These are phyloP conservation scores for Donacobius atricapilla DNA, from an alignment of 2,113 vertebrate genomes.

Conservation along the genomic window DNA sequence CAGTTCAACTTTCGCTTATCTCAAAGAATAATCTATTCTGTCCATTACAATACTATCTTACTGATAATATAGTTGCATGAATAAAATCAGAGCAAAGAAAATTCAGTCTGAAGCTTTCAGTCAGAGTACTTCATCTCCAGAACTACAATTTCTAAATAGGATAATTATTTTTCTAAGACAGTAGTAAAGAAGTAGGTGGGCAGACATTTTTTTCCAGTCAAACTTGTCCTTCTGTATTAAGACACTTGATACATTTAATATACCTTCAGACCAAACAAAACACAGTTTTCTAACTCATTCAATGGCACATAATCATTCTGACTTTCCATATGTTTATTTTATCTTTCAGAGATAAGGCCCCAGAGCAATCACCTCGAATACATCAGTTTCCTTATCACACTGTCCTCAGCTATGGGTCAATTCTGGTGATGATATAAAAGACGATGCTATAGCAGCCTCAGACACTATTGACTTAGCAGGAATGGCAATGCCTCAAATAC, in stretches of 20 bases:
- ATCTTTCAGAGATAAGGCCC: background rate
- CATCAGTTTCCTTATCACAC: background rate
- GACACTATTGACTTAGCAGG: background rate
- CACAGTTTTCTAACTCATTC: background rate
- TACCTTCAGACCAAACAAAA: background rate
- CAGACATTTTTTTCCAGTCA: background rate
- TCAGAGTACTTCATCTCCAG: background rate
- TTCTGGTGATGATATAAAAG: background rate
- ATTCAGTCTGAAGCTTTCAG: background rate
- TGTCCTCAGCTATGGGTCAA: background rate
- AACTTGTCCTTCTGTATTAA: background rate
- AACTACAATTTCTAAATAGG: background rate
- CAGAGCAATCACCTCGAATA: conserved; percentile 1
- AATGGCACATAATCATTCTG: background rate
- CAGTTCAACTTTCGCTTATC: background rate
- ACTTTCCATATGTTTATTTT: conserved; percentile 14
- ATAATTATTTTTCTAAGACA: background rate
- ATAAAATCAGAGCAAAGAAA: background rate
- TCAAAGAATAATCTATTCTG: background rate
- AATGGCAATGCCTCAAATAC: background rate
- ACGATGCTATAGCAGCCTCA: rapidly evolving
- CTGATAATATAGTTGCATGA: background rate
- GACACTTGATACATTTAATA: background rate
- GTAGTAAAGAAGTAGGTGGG: background rate
- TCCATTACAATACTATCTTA: background rate